Evolutionary conservation across 2,888 invertebrate genomes (phyloP), one percentile per base, ranked within the genome.

Genomic region (Sipha maydis): DNA sequence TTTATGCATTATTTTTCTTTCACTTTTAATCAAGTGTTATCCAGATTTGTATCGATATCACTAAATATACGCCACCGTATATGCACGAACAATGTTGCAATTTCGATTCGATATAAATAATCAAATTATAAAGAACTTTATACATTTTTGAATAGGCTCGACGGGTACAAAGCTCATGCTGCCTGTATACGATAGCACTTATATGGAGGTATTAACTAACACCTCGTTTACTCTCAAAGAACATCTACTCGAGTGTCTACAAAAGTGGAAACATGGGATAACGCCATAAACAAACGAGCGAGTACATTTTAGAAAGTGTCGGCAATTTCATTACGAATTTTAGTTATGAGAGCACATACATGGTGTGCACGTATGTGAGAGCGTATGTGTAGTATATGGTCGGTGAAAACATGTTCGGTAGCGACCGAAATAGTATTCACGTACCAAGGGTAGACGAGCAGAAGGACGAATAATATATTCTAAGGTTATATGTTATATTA

Each of bases 191-290:
- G 69, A 69, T n/a, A 69, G 69, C n/a, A 69, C 69, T 69, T 69
- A 8, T 61, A 69, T 69, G 69, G 69, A 69, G 28, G 28, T 69
- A 69, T 69, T 69, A 69, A 69, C 69, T 69, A 69, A 69, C 69
- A 69, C 69, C 69, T 69, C 69, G 69, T 69, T 69, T 69, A 69
- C 69, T 69, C 25, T 69, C 69, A 69, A 69, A 69, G 69, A 69
- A 69, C 69, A n/a, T 69, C 69, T 69, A n/a, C 69, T 69, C 69
- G 28, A 69, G 69, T 69, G 69, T 69, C 69, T 69, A 69, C 28
- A 69, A 69, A 69, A 69, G 69, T 69, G 69, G 69, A 69, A 69
- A 69, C 69, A n/a, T 28, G 69, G 69, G 69, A 69, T 69, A 69
- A 69, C 69, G 69, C 69, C 69, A n/a, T 69, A 69, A 69, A 28